Evolutionary conservation across 2,797 vertebrate genomes (phyloP).

Genomic region (Thamnophis elegans): DNA sequence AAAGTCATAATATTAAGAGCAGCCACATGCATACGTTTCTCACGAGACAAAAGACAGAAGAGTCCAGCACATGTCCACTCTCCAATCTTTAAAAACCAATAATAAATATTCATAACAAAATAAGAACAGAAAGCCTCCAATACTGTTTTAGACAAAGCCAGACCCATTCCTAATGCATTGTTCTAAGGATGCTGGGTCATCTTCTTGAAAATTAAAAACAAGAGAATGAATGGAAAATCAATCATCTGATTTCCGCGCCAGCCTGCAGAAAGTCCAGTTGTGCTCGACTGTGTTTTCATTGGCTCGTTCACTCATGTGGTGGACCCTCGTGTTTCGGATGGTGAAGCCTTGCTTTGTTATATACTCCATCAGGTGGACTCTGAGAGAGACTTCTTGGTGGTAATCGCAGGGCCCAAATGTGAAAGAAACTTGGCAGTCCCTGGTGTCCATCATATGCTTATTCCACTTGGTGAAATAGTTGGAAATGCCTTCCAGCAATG

Average conservation of each 20-base stretch:
- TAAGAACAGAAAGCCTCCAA: conserved; percentile 49
- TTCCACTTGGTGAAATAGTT: conserved; percentile 99
- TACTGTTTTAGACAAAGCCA: conserved; percentile 55
- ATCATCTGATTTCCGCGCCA: conserved; percentile 94
- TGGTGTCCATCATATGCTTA: conserved; percentile 99
- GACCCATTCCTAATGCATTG: conserved; percentile 38
- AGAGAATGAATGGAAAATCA: conserved; percentile 59
- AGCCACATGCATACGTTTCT: conserved; percentile 73
- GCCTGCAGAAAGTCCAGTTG: conserved; percentile 97
- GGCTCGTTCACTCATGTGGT: conserved; percentile 98
- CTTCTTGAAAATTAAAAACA: not conserved
- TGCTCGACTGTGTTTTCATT: conserved; percentile 99
- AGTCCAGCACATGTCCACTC: conserved; percentile 58
- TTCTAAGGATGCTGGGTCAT: not conserved
- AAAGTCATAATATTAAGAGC: conserved; percentile 67
- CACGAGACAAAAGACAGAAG: conserved; percentile 63
- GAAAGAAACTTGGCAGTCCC: conserved; percentile 98
- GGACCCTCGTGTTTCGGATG: conserved; percentile 94
- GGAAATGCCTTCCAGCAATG: conserved; percentile 91
- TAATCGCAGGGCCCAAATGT: conserved; percentile 98
- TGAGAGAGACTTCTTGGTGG: conserved; percentile 94
- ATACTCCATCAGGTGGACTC: conserved; percentile 98
- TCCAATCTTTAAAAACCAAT: conserved; percentile 68
- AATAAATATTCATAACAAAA: conserved; percentile 75
- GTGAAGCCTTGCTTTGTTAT: conserved; percentile 98